Evolutionary conservation across 2,113 vertebrate species (phyloP).

Genomic region (Pterocles orientalis): DNA sequence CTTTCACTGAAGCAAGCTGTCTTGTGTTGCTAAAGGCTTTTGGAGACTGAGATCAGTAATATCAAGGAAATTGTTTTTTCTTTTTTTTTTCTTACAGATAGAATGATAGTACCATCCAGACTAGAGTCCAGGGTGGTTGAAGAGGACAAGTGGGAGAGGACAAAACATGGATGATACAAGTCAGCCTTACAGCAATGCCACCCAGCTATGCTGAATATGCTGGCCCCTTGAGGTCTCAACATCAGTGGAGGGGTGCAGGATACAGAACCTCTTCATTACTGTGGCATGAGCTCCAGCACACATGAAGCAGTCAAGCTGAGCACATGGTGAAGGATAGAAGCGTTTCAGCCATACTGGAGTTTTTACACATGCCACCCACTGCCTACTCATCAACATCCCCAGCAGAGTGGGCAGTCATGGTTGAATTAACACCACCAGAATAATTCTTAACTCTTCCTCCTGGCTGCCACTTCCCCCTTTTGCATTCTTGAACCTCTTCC

Average conservation of each 20-base stretch:
- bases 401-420: neutral
- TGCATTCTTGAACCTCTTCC: neutral
- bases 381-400: neutral
- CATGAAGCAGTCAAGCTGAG: neutral
- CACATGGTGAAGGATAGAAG: neutral
- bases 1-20: neutral
- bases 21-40: neutral
- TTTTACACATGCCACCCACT: neutral
- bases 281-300: neutral
- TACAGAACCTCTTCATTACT: neutral
- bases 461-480: neutral
- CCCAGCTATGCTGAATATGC: no score
- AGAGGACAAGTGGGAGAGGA: neutral
- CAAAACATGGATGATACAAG: fast-evolving
- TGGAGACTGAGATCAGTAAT: neutral
- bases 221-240: neutral
- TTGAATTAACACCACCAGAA: neutral
- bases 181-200: neutral
- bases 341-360: neutral
- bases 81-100: neutral
- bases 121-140: neutral
- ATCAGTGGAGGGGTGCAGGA: neutral
- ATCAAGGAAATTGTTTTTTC: neutral
- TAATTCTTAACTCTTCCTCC: neutral
- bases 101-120: neutral